Evolutionary conservation across 2,888 invertebrate genomes (phyloP), one percentile per base, ranked within the genome.

Genomic region (Ennomos quercinarius): DNA sequence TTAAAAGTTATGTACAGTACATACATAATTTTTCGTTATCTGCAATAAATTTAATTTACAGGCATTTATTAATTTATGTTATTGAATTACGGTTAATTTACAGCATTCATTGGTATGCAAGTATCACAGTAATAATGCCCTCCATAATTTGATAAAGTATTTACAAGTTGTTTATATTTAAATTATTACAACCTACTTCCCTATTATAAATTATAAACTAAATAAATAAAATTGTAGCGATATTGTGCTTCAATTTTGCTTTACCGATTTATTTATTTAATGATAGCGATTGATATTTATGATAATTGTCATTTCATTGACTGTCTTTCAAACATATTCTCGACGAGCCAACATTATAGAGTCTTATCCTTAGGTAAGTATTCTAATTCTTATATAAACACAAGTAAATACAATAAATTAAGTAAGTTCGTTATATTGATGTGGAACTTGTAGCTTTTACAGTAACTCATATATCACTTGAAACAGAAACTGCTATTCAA

Each of bases 271-370:
- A 45, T 38, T 43, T 57, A 49, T 56, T 57, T 46, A 51, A 44
- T 35, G 50, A 60, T 50, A 51, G 59, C n/a, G 46, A 41, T 42
- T 11, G n/a, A 48, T 42, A 36, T 10, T 42, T 12, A 51, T 38
- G 9, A 37, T 42, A 44, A 34, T 35, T 27, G 13, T 42, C 6
- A 43, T 42, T 36, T 3, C 11, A 57, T 71, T 75, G 77, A 73
- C 71, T 61, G 80, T 81, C 86, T 63, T 84, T 81, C 76, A 75
- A 87, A 87, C 87, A 87, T 86, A 87, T 87, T 73, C 73, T 73
- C 76, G 84, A 84, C 78, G 49, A 63, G 66, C 78, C 75, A 74
- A 71, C 64, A 57, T 64, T 58, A 52, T 63, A 13, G 45, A 58
- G 43, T 48, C 17, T 54, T 50, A 63, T 36, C 40, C 63, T 63